Percentiles rank a stretch among this genome's conserved stretches.
Evolutionary conservation across 2,113 vertebrate genomes (phyloP).

Genomic region (Python bivittatus): DNA sequence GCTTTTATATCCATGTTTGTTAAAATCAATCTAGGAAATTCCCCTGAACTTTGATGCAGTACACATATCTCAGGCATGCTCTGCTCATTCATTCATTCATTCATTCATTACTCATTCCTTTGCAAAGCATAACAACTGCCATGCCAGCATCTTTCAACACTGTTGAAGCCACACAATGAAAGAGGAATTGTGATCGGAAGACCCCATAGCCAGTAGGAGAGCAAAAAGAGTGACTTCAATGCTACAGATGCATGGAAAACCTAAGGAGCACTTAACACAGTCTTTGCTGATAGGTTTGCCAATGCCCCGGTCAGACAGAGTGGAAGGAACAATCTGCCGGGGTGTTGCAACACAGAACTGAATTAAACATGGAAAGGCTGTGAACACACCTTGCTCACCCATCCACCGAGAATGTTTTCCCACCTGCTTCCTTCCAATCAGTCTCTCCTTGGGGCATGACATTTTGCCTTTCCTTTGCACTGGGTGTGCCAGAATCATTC

Average conservation of each 20-base stretch:
- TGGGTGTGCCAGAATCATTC: not conserved
- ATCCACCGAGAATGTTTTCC: not conserved
- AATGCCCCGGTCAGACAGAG: not conserved
- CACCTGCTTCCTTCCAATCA: not conserved
- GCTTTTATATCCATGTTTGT: not conserved
- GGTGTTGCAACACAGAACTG: not conserved
- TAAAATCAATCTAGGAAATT: not conserved
- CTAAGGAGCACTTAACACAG: not conserved
- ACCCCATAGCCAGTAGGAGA: not conserved
- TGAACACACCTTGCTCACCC: not conserved
- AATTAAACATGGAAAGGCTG: not conserved
- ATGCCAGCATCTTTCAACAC: not conserved
- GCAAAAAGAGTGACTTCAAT: not conserved
- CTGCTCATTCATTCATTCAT: not conserved
- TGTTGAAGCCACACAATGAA: not conserved
- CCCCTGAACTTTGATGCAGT: not conserved
- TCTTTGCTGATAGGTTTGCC: too few species aligned
- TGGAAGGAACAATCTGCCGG: not conserved
- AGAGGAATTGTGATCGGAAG: not conserved
- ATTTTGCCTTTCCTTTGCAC: not conserved
- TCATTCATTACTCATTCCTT: not conserved
- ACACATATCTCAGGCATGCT: not conserved
- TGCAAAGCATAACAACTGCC: not conserved
- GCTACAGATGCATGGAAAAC: not conserved
- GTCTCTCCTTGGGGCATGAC: not conserved